These are phyloP conservation scores for Torymus aiolomorphi DNA, from an alignment of 2,888 invertebrate species.

Conservation along the genomic window DNA sequence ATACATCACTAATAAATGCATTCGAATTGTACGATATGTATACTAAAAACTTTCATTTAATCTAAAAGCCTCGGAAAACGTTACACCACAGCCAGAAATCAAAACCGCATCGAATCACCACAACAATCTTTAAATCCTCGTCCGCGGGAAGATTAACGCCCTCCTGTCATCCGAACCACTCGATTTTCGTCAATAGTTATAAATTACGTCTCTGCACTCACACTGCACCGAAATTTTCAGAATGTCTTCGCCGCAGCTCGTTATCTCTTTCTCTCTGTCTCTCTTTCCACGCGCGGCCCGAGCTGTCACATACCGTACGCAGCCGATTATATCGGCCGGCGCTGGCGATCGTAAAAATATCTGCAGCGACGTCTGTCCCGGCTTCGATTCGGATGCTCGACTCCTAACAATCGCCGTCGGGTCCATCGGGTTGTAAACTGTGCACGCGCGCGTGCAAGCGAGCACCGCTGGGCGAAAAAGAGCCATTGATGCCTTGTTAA, in stretches of 20 bases:
- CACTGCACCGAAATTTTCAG: neutral
- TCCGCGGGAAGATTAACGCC: neutral
- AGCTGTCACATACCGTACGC: neutral
- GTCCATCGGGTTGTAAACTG: slow-evolving; percentile 63
- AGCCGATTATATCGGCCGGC: slow-evolving; percentile 10
- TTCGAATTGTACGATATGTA: no score
- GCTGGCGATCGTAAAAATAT: slow-evolving; percentile 34
- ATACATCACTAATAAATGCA: no score
- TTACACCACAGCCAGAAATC: no score
- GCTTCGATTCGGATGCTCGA: slow-evolving; percentile 44
- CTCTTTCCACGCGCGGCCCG: neutral
- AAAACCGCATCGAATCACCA: no score
- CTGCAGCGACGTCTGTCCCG: slow-evolving; percentile 24
- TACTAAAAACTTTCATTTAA: no score
- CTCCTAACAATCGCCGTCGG: slow-evolving; percentile 38
- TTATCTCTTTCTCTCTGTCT: neutral
- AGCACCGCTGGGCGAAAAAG: slow-evolving; percentile 40
- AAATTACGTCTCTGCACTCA: slow-evolving; percentile 1
- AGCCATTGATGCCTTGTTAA: slow-evolving; percentile 59
- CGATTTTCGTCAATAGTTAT: slow-evolving; percentile 9
- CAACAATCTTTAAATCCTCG: no score
- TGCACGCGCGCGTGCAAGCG: slow-evolving; percentile 33
- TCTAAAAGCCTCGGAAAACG: no score
- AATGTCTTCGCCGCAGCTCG: neutral
- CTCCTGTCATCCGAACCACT: neutral